These are phyloP conservation scores for Pelobates cultripes DNA, from an alignment of 2,797 vertebrate species.

Conservation along the genomic window DNA sequence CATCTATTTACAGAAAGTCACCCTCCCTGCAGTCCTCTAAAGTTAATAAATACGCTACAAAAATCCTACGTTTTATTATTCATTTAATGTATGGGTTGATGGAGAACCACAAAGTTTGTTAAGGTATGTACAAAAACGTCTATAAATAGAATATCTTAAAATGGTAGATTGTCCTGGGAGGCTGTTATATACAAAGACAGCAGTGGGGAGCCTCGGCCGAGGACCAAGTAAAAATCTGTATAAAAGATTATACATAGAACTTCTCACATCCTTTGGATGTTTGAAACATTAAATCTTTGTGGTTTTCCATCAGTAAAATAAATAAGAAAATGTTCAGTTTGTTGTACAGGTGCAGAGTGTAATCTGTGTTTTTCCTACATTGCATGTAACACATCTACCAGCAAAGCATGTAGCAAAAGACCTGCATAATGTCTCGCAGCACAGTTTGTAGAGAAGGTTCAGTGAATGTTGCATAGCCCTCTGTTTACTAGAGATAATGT, in stretches of 20 bases:
- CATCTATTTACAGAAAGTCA: slow-evolving; percentile 74
- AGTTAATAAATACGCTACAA: slow-evolving; percentile 84
- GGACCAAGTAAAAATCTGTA: slow-evolving; percentile 82
- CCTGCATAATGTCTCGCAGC: not conserved
- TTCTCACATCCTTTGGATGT: slow-evolving; percentile 85
- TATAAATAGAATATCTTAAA: slow-evolving; percentile 77
- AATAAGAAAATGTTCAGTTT: slow-evolving; percentile 62
- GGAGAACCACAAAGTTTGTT: slow-evolving; percentile 80
- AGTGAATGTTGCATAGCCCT: slow-evolving; percentile 36
- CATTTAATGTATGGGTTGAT: slow-evolving; percentile 73
- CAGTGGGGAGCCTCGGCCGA: slow-evolving; percentile 17
- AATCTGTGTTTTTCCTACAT: not conserved
- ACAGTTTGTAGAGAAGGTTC: not conserved
- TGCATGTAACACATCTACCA: not conserved
- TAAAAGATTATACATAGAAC: slow-evolving; percentile 86
- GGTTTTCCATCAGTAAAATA: slow-evolving; percentile 81
- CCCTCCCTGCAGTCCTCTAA: not conserved
- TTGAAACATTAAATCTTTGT: slow-evolving; percentile 81
- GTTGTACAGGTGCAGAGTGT: not conserved
- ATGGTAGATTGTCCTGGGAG: slow-evolving; percentile 65
- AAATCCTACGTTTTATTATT: slow-evolving; percentile 60
- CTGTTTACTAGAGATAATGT: slow-evolving; percentile 50
- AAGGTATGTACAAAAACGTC: slow-evolving; percentile 76
- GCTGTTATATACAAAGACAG: slow-evolving; percentile 69
- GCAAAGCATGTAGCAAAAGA: not conserved